Evolutionary conservation across 2,888 invertebrate genomes (phyloP).

Genomic region (Thecophora atra): DNA sequence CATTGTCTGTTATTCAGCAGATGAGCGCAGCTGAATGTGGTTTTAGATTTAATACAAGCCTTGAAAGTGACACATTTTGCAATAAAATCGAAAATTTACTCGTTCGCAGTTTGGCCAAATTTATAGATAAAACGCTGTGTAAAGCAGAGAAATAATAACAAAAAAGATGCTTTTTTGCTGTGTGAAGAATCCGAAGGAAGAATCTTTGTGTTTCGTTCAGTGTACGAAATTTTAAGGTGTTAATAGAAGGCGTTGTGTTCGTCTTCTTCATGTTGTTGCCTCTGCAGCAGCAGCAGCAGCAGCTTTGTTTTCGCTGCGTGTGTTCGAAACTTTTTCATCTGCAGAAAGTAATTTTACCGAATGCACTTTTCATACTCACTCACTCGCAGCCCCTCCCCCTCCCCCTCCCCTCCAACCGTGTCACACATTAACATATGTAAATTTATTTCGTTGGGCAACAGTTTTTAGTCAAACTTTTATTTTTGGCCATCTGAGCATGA

Average conservation of each 20-base stretch:
- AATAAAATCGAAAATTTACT: too few relatives aligned
- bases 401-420: not conserved
- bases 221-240: not conserved
- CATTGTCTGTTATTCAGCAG: too few relatives aligned
- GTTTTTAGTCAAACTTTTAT: conserved; percentile 30
- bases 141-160: too few relatives aligned
- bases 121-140: too few relatives aligned
- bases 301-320: conserved; percentile 10
- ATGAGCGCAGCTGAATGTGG: too few relatives aligned
- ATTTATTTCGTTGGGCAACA: conserved; percentile 5
- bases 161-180: too few relatives aligned
- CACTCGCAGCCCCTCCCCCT: not conserved
- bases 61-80: too few relatives aligned
- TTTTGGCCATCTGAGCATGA: conserved; percentile 3
- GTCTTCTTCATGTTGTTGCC: not conserved
- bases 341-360: conserved; percentile 29
- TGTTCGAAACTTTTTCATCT: conserved; percentile 12
- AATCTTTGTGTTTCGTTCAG: too few relatives aligned
- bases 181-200: too few relatives aligned
- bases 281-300: conserved; percentile 6
- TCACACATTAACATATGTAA: not conserved
- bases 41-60: too few relatives aligned
- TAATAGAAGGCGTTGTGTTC: conserved; percentile 9
- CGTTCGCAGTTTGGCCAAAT: too few relatives aligned
- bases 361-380: not conserved